Evolutionary conservation across 2,797 vertebrate species (phyloP).

Genomic region (Hypotaenidia okinawae): DNA sequence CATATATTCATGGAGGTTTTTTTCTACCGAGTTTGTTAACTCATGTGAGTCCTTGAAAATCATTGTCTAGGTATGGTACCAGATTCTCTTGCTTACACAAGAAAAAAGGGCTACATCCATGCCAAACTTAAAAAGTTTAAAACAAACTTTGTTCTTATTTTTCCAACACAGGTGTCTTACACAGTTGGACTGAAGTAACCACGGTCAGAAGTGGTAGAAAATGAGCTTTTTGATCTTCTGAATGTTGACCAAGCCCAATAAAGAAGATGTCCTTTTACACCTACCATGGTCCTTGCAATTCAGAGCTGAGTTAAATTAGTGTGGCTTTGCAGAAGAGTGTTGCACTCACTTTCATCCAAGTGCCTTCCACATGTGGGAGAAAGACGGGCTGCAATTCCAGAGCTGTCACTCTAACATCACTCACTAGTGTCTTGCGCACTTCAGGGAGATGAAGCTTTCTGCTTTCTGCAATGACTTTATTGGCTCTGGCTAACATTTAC

Average conservation of each 20-base stretch:
- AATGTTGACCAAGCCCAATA: neutral
- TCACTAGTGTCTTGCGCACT: accelerated
- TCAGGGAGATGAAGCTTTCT: neutral
- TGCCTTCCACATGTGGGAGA: neutral
- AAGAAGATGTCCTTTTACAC: neutral
- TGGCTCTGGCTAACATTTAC: neutral
- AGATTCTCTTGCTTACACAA: neutral
- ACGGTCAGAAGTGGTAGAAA: neutral
- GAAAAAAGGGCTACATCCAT: neutral
- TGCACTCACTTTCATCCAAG: neutral
- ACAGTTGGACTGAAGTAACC: neutral
- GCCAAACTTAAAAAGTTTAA: neutral
- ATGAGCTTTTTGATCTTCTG: neutral
- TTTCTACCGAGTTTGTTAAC: neutral
- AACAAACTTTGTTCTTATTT: neutral
- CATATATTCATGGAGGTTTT: neutral
- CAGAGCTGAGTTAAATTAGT: neutral
- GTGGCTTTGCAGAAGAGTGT: neutral
- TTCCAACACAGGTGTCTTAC: neutral
- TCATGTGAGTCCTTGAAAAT: neutral
- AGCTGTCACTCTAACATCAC: neutral
- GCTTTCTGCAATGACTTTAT: neutral
- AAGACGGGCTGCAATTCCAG: neutral
- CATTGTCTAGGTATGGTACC: neutral
- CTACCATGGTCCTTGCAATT: neutral